These are phyloP conservation scores for Lepidurus packardi DNA, from an alignment of 1,140 invertebrate genomes.

Conservation along the genomic window DNA sequence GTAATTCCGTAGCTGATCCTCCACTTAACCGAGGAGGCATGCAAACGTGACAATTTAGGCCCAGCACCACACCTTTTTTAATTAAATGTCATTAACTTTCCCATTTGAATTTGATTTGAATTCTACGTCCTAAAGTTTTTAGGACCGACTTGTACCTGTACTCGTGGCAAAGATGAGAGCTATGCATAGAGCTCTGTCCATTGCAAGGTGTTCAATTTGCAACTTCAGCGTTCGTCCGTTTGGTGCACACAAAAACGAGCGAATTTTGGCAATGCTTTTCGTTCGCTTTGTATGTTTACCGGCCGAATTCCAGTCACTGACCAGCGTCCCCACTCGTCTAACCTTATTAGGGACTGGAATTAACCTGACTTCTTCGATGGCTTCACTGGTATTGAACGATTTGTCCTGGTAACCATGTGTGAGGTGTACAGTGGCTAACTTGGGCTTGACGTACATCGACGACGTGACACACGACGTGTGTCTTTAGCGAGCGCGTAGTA, in stretches of 20 bases:
- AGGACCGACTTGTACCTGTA: neutral
- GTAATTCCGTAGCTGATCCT: neutral
- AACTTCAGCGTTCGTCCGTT: too few species aligned
- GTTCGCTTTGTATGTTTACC: neutral
- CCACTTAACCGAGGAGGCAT: neutral
- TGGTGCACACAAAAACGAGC: too few species aligned
- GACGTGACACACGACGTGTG: neutral
- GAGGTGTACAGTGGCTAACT: neutral
- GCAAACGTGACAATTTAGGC: conserved; percentile 4
- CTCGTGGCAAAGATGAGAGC: neutral
- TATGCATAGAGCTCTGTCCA: neutral
- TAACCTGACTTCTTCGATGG: conserved; percentile 5
- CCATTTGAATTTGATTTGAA: too few species aligned
- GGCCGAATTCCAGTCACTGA: too few species aligned
- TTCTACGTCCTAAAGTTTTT: neutral
- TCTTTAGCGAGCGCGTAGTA: neutral
- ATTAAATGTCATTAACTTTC: too few species aligned
- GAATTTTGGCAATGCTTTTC: neutral
- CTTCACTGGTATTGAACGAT: conserved; percentile 4
- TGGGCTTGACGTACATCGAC: neutral
- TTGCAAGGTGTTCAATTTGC: neutral
- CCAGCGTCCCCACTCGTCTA: neutral
- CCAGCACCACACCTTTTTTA: neutral
- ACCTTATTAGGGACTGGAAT: neutral
- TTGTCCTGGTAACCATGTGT: neutral